Percentiles rank a stretch among this genome's conserved stretches.
These are phyloP conservation scores for Centropyge bicolor DNA, from an alignment of 2,797 vertebrate species.

Conservation along the genomic window DNA sequence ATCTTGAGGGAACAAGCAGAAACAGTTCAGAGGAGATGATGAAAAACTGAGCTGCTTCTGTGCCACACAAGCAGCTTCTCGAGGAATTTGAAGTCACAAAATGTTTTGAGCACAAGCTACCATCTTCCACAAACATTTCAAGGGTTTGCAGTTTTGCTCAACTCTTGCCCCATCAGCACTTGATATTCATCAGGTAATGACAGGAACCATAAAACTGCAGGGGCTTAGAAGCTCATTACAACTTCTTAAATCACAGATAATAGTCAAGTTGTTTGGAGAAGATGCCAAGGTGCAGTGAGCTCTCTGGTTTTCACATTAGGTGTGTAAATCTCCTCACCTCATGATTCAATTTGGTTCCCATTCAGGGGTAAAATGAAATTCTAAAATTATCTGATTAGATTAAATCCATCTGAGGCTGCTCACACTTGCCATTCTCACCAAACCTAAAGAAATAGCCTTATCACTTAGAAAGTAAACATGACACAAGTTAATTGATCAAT, in stretches of 20 bases:
- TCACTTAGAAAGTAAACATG: too few species aligned
- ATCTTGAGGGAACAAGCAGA: constrained; percentile 63
- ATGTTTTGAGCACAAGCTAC: constrained; percentile 43
- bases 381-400: too few species aligned
- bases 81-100: constrained; percentile 42
- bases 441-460: too few species aligned
- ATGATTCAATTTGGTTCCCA: too few species aligned
- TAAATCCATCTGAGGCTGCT: too few species aligned
- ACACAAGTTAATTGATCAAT: not conserved
- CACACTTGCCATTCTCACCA: too few species aligned
- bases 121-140: constrained; percentile 13
- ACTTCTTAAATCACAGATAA: constrained; percentile 36
- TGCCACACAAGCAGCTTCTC: constrained; percentile 15
- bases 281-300: not conserved
- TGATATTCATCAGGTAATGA: not conserved
- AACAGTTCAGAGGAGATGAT: constrained; percentile 38
- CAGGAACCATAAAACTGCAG: not conserved
- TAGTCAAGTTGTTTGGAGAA: not conserved
- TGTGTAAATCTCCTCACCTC: too few species aligned
- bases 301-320: too few species aligned
- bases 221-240: constrained; percentile 1
- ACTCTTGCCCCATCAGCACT: not conserved
- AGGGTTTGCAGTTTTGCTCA: not conserved
- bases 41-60: constrained; percentile 33
- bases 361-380: too few species aligned